Percentiles rank a stretch among this genome's conserved stretches.
Evolutionary conservation across 2,113 vertebrate species (phyloP).

Genomic region (Bubo blakistoni): DNA sequence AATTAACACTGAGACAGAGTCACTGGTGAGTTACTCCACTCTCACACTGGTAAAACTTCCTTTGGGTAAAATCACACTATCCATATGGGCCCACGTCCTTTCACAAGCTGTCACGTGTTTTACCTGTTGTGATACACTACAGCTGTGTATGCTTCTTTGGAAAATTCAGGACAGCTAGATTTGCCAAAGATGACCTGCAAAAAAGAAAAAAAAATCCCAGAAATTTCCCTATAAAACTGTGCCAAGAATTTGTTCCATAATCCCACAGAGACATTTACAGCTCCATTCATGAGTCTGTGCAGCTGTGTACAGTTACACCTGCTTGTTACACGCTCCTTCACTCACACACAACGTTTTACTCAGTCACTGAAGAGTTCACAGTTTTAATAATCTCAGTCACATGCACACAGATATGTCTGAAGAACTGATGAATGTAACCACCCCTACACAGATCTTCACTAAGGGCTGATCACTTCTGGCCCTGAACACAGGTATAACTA

Average conservation of each 20-base stretch:
- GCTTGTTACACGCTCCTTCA: neutral
- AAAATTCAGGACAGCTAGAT: conserved; percentile 96
- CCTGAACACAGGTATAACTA: neutral
- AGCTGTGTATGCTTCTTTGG: conserved; percentile 95
- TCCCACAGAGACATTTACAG: neutral
- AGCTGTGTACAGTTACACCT: neutral
- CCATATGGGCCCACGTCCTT: neutral
- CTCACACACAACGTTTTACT: neutral
- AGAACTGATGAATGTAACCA: neutral
- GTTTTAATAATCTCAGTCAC: neutral
- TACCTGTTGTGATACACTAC: conserved; percentile 99
- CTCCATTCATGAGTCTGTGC: neutral
- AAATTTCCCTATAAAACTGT: neutral
- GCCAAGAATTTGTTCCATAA: conserved; percentile 1
- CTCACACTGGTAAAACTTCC: neutral
- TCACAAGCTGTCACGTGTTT: conserved; percentile 35
- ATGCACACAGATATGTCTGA: neutral
- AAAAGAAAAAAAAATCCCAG: neutral
- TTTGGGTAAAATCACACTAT: neutral
- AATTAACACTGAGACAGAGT: neutral
- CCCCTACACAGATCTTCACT: neutral
- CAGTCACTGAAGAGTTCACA: neutral
- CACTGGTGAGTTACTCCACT: neutral
- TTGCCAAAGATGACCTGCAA: conserved; percentile 97
- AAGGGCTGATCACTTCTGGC: neutral